These are phyloP conservation scores for Drosophila mauritiana DNA, from an alignment of 1,140 invertebrate genomes.

Conservation along the genomic window DNA sequence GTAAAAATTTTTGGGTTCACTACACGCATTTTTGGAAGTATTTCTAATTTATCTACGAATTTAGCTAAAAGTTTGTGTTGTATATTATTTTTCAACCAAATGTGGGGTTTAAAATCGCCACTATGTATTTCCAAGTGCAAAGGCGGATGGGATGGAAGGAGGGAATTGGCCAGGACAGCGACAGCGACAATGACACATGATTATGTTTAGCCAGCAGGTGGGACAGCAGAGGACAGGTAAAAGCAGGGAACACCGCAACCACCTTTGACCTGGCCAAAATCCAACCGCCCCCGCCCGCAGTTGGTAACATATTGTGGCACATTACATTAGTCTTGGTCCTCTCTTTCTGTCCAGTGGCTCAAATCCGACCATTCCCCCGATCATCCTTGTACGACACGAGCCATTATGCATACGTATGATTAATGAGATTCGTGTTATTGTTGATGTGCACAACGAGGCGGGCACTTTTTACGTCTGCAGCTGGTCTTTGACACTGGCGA, in stretches of 20 bases:
- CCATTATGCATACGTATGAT: slow-evolving; percentile 80
- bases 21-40: too few species aligned
- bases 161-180: slow-evolving; percentile 4
- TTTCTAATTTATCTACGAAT: too few species aligned
- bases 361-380: slow-evolving; percentile 1
- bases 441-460: slow-evolving; percentile 53
- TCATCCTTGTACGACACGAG: slow-evolving; percentile 60
- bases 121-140: background rate
- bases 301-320: slow-evolving; percentile 68
- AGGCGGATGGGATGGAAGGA: background rate
- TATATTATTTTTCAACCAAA: too few species aligned
- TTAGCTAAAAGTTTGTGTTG: too few species aligned
- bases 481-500: slow-evolving; percentile 29
- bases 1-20: too few species aligned
- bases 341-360: slow-evolving; percentile 23
- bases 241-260: slow-evolving; percentile 21
- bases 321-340: slow-evolving; percentile 56
- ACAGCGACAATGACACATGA: slow-evolving; percentile 81
- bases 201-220: slow-evolving; percentile 63
- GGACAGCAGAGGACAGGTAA: background rate
- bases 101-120: background rate
- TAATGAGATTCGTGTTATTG: slow-evolving; percentile 80
- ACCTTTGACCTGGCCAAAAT: slow-evolving; percentile 48
- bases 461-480: slow-evolving; percentile 26
- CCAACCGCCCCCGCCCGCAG: slow-evolving; percentile 22